Evolutionary conservation across 1,140 invertebrate genomes (phyloP), one percentile per base, ranked within the genome.

Genomic region (Venturia canescens): DNA sequence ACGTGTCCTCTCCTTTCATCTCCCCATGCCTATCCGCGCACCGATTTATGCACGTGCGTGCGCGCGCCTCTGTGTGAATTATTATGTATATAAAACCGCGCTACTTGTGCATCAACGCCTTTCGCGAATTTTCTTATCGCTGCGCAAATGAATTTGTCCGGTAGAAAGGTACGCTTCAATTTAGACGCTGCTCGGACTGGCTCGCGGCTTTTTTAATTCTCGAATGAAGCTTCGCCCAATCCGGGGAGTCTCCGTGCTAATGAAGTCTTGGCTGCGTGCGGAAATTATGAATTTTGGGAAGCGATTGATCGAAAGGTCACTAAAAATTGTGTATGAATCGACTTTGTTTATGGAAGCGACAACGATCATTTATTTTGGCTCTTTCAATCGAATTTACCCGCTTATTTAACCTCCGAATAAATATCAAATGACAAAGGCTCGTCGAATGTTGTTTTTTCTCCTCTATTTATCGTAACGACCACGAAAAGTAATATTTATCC

Each of bases 101-200:
- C 71, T 27, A 74, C 48, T 48, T 74, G n/a, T n/a, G 71, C 48
- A 74, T 74, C 71, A 57, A 74, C 71, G 34, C 71, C 71, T 74
- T 53, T 74, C 11, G 48, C 71, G 50, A 48, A 63, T 63, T 63
- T 27, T 63, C 3, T 23, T 23, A 63, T 63, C 11, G 5, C 60
- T 23, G n/a, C 1, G 16, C 1, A n/a, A 21, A 53, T n/a, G 2
- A 6, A 23, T 63, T 23, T 27, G 11, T 27, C 5, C 60, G 23
- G n/a, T n/a, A n/a, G n/a, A n/a, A 63, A 6, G n/a, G 26, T 23
- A 3, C 50, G 7, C n/a, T 53, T 7, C n/a, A 53, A 2, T 53
- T 21, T 53, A 21, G 3, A 11, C 7, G 1, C n/a, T 21, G n/a
- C 50, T 53, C 16, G 18, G 48, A 18, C 18, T 50, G 3, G 18